phyloP scores from a whole-genome alignment of 1,140 invertebrate species.

The Piezodorus guildinii region DNA sequence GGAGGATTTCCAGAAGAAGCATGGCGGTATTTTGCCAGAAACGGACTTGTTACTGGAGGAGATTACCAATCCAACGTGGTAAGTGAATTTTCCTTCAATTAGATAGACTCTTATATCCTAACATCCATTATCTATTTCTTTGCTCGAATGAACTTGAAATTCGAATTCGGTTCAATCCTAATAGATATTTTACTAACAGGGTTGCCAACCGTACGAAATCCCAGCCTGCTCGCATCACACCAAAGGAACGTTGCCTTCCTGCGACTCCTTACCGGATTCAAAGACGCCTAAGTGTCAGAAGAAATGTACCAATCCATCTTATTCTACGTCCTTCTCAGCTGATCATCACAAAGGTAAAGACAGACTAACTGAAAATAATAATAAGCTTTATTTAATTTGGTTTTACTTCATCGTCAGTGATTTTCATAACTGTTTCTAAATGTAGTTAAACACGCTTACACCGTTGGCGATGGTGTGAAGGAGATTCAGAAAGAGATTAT shows the following conservation, averaged over 20 bases:
- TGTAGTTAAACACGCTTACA: not conserved
- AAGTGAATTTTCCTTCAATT: too few species aligned
- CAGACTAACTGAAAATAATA: not conserved
- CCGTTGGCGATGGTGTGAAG: not conserved
- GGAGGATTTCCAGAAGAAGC: too few species aligned
- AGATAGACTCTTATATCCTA: too few species aligned
- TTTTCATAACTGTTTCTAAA: not conserved
- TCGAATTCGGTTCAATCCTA: too few species aligned
- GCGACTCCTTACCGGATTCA: conserved; percentile 30
- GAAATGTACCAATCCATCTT: conserved; percentile 12
- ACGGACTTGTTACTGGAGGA: too few species aligned
- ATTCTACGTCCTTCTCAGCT: not conserved
- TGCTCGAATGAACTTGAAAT: too few species aligned
- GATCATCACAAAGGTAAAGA: conserved; percentile 23
- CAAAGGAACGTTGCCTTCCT: conserved; percentile 56
- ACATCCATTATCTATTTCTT: too few species aligned
- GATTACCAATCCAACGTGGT: too few species aligned
- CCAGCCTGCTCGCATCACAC: conserved; percentile 78
- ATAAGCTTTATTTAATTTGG: not conserved
- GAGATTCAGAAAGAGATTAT: conserved; percentile 25
- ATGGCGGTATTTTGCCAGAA: too few species aligned
- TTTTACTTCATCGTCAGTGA: not conserved
- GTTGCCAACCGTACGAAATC: conserved; percentile 76
- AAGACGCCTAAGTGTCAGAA: conserved; percentile 20
- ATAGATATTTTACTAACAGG: conserved; percentile 36